Evolutionary conservation across 37 sponge, comb jelly and placozoan genomes (phyloP).

Genomic region (Tethya wilhelma): DNA sequence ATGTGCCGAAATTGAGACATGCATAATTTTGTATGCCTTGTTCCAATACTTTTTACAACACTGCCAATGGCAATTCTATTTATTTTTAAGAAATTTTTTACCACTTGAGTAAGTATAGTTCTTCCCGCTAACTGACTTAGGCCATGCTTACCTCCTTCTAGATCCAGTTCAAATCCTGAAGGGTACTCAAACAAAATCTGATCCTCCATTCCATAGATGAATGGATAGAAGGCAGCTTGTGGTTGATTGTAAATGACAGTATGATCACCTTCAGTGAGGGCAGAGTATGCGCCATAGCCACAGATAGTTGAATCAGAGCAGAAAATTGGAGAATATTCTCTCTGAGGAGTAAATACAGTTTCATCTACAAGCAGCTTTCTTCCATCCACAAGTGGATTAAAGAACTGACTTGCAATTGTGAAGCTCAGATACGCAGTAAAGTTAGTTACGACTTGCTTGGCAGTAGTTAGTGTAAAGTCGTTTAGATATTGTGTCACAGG

Average conservation of each 20-base stretch:
- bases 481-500: constrained; percentile 48
- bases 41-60: no score
- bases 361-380: not conserved
- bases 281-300: constrained; percentile 28
- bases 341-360: not conserved
- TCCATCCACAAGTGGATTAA: not conserved
- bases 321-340: constrained; percentile 13
- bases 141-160: constrained; percentile 33
- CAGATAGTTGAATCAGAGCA: constrained; percentile 22
- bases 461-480: constrained; percentile 12
- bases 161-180: constrained; percentile 45
- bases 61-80: no score
- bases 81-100: no score
- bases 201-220: constrained; percentile 21
- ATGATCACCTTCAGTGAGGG: not conserved
- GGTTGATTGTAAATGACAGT: constrained; percentile 10
- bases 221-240: constrained; percentile 9
- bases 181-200: constrained; percentile 35
- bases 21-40: no score
- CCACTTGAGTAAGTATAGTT: no score
- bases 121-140: no score
- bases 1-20: no score
- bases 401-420: constrained; percentile 23
- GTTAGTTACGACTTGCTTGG: not conserved
- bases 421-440: constrained; percentile 8